Conservation (phyloP, 2,113 vertebrate genomes). For the Lipotes vexillifer region DNA sequence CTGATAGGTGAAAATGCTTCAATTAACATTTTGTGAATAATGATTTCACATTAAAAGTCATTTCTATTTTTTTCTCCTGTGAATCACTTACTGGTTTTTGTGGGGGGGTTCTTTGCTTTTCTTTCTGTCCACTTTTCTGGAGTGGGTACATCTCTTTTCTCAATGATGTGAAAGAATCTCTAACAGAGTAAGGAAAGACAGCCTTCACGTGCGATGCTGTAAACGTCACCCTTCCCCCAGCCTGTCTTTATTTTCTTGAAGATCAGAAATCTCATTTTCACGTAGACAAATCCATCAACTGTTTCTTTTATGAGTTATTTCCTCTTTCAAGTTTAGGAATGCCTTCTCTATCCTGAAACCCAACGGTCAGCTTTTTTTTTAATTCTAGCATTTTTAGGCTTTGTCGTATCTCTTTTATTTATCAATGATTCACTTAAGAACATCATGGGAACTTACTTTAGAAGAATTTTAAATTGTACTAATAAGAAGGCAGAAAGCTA, state of each 20-base stretch:
- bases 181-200: not conserved
- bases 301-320: not conserved
- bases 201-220: not conserved
- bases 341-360: not conserved
- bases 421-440: not conserved
- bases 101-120: not conserved
- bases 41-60: not conserved
- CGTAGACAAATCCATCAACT: not conserved
- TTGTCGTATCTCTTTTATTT: not conserved
- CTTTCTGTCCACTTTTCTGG: not conserved
- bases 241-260: not conserved
- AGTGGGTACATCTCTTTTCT: not conserved
- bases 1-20: not conserved
- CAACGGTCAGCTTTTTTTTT: not conserved
- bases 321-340: not conserved
- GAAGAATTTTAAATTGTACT: not conserved
- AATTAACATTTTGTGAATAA: not conserved
- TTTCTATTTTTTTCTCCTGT: not conserved
- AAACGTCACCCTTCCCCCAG: not conserved
- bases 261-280: conserved; percentile 24
- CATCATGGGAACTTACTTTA: not conserved
- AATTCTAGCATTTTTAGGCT: not conserved
- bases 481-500: not conserved
- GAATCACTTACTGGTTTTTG: not conserved
- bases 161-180: not conserved